Evolutionary conservation across 2,888 invertebrate genomes (phyloP).

Genomic region (Mayetiola destructor): DNA sequence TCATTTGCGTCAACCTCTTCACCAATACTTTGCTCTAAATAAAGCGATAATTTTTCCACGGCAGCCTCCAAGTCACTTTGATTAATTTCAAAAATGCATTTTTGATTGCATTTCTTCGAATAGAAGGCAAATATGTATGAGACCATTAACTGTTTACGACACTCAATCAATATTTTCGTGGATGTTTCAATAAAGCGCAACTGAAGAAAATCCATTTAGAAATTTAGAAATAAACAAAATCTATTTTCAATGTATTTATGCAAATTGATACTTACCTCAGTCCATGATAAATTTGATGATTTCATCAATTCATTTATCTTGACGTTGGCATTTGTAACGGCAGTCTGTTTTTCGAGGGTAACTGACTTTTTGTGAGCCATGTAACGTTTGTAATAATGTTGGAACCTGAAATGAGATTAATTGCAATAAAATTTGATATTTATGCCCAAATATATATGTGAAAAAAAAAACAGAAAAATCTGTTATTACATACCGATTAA

Average conservation of each 20-base stretch:
- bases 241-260: not conserved
- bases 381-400: conserved; percentile 97
- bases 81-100: conserved; percentile 97
- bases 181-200: conserved; percentile 97
- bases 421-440: conserved; percentile 88
- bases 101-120: conserved; percentile 93
- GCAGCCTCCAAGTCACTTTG: conserved; percentile 80
- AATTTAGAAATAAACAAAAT: conserved; percentile 13
- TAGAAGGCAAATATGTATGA: conserved; percentile 99
- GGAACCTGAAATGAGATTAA: conserved; percentile 70
- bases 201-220: too few species aligned
- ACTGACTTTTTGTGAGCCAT: conserved; percentile 99
- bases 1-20: not conserved
- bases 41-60: not conserved
- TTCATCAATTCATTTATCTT: conserved; percentile 97
- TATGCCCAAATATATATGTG: conserved; percentile 87
- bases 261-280: conserved; percentile 53
- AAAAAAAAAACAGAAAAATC: too few species aligned
- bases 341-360: conserved; percentile 83
- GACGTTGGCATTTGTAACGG: conserved; percentile 91
- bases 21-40: not conserved
- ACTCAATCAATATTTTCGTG: conserved; percentile 90
- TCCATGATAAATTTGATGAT: conserved; percentile 99
- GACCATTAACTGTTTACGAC: conserved; percentile 96
- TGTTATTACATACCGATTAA: too few species aligned